Base-by-base conservation (phyloP, 2,888 invertebrate species). In the Pristionchus fissidentatus region DNA sequence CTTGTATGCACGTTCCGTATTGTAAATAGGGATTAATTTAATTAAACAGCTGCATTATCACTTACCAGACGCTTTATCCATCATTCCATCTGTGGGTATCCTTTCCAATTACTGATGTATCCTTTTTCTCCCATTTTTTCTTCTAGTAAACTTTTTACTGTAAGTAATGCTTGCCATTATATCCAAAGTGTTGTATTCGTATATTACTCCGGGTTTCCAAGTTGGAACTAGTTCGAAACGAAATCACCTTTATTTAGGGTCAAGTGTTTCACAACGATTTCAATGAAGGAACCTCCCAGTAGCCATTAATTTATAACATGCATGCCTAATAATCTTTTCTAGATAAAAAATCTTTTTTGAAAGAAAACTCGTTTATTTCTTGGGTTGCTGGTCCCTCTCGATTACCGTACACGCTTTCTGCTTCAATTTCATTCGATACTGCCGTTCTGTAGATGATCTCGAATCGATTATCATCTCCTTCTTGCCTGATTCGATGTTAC, bases 201-300 rank as follows among this genome's bases (percentile, higher is more conserved):
- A 35, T 8, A 26, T 70, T 15, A n/a, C n/a, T n/a, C 43, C 70
- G 70, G 70, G 70, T 70, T 70, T 70, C 70, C 62, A 70, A 70
- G 19, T 70, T 70, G 70, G 70, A 43, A 70, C 70, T 70, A 70
- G 38, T 70, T 70, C 70, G 70, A 70, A 70, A 70, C 70, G 70
- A 70, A 70, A 70, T 70, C 41, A 15, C n/a, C 15, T 70, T 41
- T 26, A 43, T 70, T 10, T n/a, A 41, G 10, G 38, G 22, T 66
- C 22, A 2, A 41, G 41, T 32, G 70, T 70, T 70, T 70, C 70
- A 41, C 41, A 70, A 70, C 70, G 41, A 70, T 70, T 70, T 70
- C 70, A 70, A 70, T 70, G 70, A 43, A 41, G 70, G 43, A 41
- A 70, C 70, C 19, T 26, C 70, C 7, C 38, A n/a, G 41, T 35